Evolutionary conservation across 2,113 vertebrate genomes (phyloP).

Genomic region (Prolemur simus): DNA sequence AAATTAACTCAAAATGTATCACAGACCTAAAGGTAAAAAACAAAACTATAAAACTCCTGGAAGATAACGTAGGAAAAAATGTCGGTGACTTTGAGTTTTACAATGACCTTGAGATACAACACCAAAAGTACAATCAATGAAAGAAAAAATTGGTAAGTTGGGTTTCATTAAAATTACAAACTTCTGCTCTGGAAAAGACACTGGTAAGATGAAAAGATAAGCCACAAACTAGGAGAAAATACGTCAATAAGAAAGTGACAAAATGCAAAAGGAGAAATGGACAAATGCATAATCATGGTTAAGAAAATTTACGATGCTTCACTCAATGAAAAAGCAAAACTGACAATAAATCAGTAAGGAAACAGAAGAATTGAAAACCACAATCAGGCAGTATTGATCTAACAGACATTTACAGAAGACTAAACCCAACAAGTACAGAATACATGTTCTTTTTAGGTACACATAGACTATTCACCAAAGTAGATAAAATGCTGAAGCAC

Average conservation of each 20-base stretch:
- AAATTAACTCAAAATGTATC: no score
- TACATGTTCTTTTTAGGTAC: not conserved
- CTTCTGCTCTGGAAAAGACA: not conserved
- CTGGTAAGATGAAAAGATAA: not conserved
- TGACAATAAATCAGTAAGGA: not conserved
- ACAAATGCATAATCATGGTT: not conserved
- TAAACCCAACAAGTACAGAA: not conserved
- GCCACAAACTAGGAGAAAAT: not conserved
- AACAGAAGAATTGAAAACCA: not conserved
- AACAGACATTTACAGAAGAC: not conserved
- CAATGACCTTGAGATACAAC: no score
- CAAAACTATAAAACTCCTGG: no score
- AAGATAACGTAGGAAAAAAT: no score
- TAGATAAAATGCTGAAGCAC: not conserved
- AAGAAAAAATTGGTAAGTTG: no score
- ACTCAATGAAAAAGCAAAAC: not conserved
- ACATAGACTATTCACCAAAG: not conserved
- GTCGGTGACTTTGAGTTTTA: no score
- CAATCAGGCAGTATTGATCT: not conserved
- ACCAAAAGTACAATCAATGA: no score
- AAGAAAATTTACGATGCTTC: not conserved
- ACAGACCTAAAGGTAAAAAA: no score
- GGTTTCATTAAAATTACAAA: no score
- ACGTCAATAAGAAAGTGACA: not conserved
- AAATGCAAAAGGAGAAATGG: not conserved